Conservation (phyloP, 1,140 invertebrate genomes). For the Thrips palmi region DNA sequence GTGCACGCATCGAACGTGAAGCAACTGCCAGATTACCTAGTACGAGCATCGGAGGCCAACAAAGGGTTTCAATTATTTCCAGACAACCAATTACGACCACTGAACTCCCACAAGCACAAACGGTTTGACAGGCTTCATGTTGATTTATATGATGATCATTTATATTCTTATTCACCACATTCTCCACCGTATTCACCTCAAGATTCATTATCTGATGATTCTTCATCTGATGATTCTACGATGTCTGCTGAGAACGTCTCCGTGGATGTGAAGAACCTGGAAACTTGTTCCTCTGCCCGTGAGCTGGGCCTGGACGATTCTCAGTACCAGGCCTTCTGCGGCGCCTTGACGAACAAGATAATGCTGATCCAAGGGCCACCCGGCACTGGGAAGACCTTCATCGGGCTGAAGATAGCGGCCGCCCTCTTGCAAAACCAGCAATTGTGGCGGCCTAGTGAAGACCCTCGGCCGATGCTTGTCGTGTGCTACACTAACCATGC, state of each 20-base stretch:
- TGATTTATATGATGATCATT: constrained; percentile 17
- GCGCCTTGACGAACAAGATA: constrained; percentile 39
- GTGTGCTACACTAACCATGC: constrained; percentile 79
- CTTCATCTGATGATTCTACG: too few relatives aligned
- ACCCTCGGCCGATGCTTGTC: constrained; percentile 59
- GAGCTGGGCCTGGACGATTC: constrained; percentile 31
- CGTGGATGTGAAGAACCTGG: too few relatives aligned
- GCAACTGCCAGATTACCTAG: constrained; percentile 15
- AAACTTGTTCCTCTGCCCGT: constrained; percentile 24
- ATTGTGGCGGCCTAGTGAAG: too few relatives aligned
- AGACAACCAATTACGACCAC: too few relatives aligned
- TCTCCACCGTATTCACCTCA: too few relatives aligned
- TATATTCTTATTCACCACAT: too few relatives aligned
- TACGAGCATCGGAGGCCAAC: too few relatives aligned
- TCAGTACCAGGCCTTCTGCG: constrained; percentile 35
- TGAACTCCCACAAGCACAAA: too few relatives aligned
- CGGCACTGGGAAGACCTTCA: constrained; percentile 61
- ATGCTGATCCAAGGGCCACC: constrained; percentile 63
- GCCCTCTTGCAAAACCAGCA: constrained; percentile 34
- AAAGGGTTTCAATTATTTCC: too few relatives aligned
- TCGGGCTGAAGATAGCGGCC: constrained; percentile 46
- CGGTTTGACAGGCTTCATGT: constrained; percentile 5
- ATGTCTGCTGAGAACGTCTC: too few relatives aligned
- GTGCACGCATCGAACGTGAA: constrained; percentile 23
- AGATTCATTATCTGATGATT: too few relatives aligned